phyloP scores from a whole-genome alignment of 2,113 vertebrate genomes.

The Apistogramma diplotaenia region DNA sequence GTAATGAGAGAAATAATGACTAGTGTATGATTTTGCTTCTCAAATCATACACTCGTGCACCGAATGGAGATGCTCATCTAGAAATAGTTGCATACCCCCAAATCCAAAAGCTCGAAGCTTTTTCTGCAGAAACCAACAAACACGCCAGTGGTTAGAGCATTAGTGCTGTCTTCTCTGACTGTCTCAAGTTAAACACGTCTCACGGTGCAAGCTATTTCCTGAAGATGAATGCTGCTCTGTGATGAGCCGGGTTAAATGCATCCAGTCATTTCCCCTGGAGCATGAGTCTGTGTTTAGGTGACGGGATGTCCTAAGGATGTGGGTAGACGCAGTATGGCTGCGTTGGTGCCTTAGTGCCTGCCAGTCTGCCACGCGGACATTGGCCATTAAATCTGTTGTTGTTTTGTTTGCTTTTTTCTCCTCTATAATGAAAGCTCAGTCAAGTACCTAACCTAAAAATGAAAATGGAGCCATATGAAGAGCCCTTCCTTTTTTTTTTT shows the following conservation, averaged over 20 bases:
- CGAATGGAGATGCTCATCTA: not conserved
- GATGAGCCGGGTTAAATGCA: slow-evolving; percentile 64
- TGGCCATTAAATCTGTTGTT: slow-evolving; percentile 25
- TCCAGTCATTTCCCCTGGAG: slow-evolving; percentile 61
- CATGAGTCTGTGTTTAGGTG: slow-evolving; percentile 62
- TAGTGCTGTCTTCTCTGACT: slow-evolving; percentile 23
- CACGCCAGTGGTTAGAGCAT: slow-evolving; percentile 33
- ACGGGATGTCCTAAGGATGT: slow-evolving; percentile 57
- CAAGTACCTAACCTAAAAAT: not conserved
- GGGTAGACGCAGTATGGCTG: slow-evolving; percentile 40
- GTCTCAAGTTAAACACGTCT: slow-evolving; percentile 61
- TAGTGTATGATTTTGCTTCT: slow-evolving; percentile 21
- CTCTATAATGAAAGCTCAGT: slow-evolving; percentile 8
- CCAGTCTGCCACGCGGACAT: slow-evolving; percentile 53
- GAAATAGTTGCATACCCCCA: not conserved
- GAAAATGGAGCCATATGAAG: not conserved
- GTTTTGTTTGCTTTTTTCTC: slow-evolving; percentile 12
- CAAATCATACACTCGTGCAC: not conserved
- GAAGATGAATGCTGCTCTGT: slow-evolving; percentile 65
- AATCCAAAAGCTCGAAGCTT: not conserved
- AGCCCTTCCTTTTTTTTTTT: not conserved
- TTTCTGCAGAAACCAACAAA: slow-evolving; percentile 19
- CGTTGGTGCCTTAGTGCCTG: slow-evolving; percentile 34
- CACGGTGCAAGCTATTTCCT: slow-evolving; percentile 57
- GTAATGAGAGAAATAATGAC: slow-evolving; percentile 22